These are phyloP conservation scores for Helogale parvula DNA, from an alignment of 2,113 vertebrate species.

Conservation along the genomic window DNA sequence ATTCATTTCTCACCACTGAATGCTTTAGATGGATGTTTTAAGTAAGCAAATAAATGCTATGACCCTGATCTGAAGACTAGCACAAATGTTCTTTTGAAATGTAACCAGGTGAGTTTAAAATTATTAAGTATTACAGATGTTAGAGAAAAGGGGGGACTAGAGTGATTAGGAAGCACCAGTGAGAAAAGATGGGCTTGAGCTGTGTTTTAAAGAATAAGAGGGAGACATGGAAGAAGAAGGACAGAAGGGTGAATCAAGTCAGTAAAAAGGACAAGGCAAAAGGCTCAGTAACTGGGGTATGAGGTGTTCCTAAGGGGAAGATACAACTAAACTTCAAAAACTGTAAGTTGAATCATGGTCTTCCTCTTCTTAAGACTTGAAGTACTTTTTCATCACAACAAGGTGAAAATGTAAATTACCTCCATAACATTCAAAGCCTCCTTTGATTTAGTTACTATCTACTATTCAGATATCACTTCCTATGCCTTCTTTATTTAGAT, in stretches of 20 bases:
- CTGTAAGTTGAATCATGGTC: neutral
- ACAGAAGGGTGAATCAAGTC: neutral
- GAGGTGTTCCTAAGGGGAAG: neutral
- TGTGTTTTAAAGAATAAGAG: neutral
- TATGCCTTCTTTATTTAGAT: neutral
- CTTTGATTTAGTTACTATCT: neutral
- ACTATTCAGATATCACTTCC: neutral
- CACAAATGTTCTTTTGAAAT: neutral
- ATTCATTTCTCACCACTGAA: neutral
- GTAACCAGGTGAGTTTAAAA: neutral
- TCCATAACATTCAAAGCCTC: neutral
- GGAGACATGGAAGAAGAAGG: neutral
- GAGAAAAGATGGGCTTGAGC: neutral
- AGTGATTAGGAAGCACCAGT: neutral
- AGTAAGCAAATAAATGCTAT: neutral
- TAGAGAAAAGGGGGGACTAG: neutral
- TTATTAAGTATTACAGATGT: neutral
- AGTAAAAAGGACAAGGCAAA: neutral
- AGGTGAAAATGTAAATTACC: neutral
- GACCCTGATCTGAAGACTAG: neutral
- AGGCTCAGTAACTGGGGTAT: neutral
- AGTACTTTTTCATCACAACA: neutral
- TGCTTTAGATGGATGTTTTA: neutral
- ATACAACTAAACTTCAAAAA: neutral
- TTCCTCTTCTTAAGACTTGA: neutral